Conservation (phyloP, 2,797 vertebrate genomes). For the Hephaestus fuliginosus region DNA sequence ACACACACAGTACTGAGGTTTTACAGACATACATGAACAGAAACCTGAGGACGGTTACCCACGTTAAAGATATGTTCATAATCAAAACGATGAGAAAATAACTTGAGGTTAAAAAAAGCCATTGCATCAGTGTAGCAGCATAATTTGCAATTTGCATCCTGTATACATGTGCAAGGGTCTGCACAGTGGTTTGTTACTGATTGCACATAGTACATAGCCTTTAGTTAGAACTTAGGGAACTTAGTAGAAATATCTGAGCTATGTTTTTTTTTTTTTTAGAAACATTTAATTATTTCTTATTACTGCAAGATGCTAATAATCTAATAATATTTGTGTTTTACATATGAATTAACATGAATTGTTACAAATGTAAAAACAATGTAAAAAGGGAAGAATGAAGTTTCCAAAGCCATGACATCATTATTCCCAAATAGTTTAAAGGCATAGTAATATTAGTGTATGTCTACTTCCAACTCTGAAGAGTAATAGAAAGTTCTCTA, state of each 20-base stretch:
- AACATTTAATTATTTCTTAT: not conserved
- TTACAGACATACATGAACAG: not conserved
- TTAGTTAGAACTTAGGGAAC: not conserved
- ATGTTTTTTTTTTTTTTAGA: not conserved
- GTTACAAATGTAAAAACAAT: not conserved
- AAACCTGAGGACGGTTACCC: not conserved
- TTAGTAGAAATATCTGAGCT: not conserved
- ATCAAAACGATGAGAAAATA: conserved; percentile 12
- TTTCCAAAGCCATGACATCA: too few relatives aligned
- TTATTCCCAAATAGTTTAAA: too few relatives aligned
- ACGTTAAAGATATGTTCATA: conserved; percentile 1
- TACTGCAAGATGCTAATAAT: not conserved
- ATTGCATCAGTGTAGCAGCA: not conserved
- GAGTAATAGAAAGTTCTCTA: too few relatives aligned
- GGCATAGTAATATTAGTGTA: too few relatives aligned
- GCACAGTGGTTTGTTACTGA: conserved; percentile 5
- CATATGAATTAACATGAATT: too few relatives aligned
- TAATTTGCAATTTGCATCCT: not conserved
- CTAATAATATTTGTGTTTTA: not conserved
- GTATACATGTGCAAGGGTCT: conserved; percentile 11
- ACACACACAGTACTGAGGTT: not conserved
- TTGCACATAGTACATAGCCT: not conserved
- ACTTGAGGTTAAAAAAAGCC: not conserved
- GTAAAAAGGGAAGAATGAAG: too few relatives aligned
- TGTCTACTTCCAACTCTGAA: too few relatives aligned